These are phyloP conservation scores for Epizoanthus rinbou DNA, from an alignment of 92 coral and sea anemone species.

Conservation along the genomic window DNA sequence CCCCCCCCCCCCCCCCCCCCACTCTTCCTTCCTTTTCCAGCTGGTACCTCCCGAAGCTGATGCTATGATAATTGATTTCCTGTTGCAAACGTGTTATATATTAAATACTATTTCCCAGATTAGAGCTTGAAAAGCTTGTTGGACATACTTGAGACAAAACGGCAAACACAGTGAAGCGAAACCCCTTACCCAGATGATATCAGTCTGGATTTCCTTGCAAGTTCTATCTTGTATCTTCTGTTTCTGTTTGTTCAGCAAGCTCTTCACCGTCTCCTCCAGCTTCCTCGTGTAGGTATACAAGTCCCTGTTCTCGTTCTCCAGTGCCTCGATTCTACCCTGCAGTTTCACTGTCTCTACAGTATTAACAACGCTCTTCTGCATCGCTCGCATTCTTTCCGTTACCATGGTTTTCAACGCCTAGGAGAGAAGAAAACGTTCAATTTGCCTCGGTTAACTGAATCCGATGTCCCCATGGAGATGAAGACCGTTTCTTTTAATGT, in stretches of 20 bases:
- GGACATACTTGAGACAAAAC: no score
- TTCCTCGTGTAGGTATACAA: conserved; percentile 69
- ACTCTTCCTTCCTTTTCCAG: no score
- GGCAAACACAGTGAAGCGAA: not conserved
- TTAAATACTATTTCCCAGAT: no score
- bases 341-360: conserved; percentile 60
- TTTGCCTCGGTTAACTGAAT: not conserved
- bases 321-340: conserved; percentile 53
- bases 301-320: conserved; percentile 81
- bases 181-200: conserved; percentile 48
- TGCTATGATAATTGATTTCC: no score
- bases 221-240: conserved; percentile 31
- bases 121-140: no score
- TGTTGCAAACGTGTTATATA: no score
- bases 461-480: no score
- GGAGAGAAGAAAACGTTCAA: not conserved
- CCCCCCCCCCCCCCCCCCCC: no score
- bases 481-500: no score
- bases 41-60: no score
- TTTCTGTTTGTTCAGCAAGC: conserved; percentile 57
- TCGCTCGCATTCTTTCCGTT: conserved; percentile 75
- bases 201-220: conserved; percentile 54
- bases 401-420: conserved; percentile 77
- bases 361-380: conserved; percentile 62
- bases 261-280: conserved; percentile 76